These are phyloP conservation scores for Bothrops jararaca DNA, from an alignment of 2,113 vertebrate genomes.

Conservation along the genomic window DNA sequence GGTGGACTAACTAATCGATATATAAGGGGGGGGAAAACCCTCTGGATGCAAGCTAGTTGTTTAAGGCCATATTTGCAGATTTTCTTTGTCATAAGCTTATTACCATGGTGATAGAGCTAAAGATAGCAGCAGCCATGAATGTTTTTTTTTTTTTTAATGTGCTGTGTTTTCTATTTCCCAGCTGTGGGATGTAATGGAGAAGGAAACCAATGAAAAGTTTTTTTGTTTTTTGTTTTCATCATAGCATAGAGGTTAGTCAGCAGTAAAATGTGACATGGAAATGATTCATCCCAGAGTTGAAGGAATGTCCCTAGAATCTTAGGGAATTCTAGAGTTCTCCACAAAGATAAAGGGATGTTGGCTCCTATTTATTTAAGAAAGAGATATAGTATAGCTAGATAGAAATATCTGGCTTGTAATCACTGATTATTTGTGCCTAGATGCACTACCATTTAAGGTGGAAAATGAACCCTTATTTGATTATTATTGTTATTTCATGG, in stretches of 20 bases:
- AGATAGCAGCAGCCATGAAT: conserved; percentile 26
- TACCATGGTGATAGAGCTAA: conserved; percentile 31
- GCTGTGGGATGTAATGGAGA: conserved; percentile 10
- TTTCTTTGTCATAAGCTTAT: conserved; percentile 23
- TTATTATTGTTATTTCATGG: background rate
- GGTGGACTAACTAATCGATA: background rate
- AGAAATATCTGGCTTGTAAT: background rate
- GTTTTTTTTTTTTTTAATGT: background rate
- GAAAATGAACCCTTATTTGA: background rate
- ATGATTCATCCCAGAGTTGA: background rate
- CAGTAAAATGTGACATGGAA: background rate
- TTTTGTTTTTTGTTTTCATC: background rate
- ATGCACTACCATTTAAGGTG: background rate
- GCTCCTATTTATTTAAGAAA: background rate
- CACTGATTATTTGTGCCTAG: background rate
- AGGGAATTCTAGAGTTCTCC: background rate
- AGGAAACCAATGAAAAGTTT: background rate
- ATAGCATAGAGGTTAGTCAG: background rate
- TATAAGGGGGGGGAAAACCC: background rate
- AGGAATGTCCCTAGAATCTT: background rate
- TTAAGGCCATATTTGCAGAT: conserved; percentile 21
- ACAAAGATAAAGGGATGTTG: background rate
- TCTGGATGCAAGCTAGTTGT: conserved; percentile 7
- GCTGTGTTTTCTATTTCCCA: conserved; percentile 8
- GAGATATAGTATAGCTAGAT: background rate